Evolutionary conservation across 2,113 vertebrate genomes (phyloP).

Genomic region (Sapayoa aenigma): DNA sequence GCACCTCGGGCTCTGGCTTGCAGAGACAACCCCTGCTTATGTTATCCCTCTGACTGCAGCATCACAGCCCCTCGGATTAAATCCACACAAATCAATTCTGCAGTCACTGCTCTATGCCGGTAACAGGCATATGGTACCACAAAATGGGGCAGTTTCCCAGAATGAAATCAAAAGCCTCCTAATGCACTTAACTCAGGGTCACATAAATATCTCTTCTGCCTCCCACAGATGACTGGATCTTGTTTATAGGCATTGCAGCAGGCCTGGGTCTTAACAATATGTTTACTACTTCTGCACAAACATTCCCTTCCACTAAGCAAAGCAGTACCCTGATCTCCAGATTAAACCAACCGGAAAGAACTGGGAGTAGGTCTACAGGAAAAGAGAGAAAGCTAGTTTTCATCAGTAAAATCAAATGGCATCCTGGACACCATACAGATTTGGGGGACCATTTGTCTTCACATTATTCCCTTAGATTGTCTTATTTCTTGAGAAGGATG

Average conservation of each 20-base stretch:
- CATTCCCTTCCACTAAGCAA: not conserved
- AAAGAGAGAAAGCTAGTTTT: not conserved
- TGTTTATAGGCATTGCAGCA: constrained; percentile 55
- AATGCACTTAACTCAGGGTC: constrained; percentile 48
- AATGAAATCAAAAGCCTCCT: constrained; percentile 56
- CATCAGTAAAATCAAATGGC: not conserved
- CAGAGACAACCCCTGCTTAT: not conserved
- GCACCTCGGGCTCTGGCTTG: not conserved
- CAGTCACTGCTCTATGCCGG: not conserved
- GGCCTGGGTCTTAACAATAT: constrained; percentile 52
- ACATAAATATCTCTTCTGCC: constrained; percentile 50
- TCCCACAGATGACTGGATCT: constrained; percentile 44
- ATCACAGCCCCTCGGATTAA: constrained; percentile 13
- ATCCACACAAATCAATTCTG: not conserved
- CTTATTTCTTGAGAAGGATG: not conserved
- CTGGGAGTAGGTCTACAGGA: not conserved
- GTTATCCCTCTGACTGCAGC: not conserved
- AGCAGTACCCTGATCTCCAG: not conserved
- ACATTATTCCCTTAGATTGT: not conserved
- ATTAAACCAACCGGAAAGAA: not conserved
- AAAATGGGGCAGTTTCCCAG: constrained; percentile 36
- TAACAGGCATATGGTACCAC: constrained; percentile 5
- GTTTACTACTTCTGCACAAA: constrained; percentile 38
- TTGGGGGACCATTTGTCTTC: not conserved
- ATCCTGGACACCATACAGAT: not conserved